Base-by-base conservation (phyloP, 37 sponge, comb jelly and placozoan species). In the Ianthella basta region DNA sequence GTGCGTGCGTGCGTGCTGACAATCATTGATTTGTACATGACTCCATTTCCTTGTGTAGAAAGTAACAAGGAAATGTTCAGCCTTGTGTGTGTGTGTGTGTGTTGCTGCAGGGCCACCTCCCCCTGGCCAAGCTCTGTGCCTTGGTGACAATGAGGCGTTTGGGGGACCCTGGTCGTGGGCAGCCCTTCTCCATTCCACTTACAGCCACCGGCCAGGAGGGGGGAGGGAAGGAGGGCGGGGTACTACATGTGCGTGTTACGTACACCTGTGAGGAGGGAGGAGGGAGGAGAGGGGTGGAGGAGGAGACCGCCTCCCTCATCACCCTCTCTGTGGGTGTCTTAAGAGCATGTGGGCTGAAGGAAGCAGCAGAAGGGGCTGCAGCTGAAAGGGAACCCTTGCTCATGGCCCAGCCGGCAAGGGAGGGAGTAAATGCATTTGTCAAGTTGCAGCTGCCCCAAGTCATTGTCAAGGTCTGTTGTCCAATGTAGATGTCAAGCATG, bases 101-200 rank as follows among this genome's bases (percentile, higher is more conserved):
- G 50, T 44, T 79, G 63, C 32, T 40, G 16, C 60, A 95, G 96
- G 87, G 94, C 14, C 39, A 21, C 55, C 89, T 95, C 14, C 91
- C 94, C 3, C 34, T 90, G 70, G 93, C 84, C 44, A 95, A 95
- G 84, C 77, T 95, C 60, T 87, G 87, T 90, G 91, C 96, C 29
- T 20, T 95, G 80, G 84, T 89, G 55, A 82, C 88, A n/a, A 92
- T 95, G 95, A 83, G 84, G 56, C 68, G 60, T 23, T 20, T 57
- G 18, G 38, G 35, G 4, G 53, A 27, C 5, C 54, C 81, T 5
- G 36, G 20, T 8, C 84, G 44, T 33, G 35, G 38, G 0, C 93
- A 90, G 40, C 34, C 82, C 35, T 90, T 88, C 83, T 35, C 84
- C 21, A 63, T 95, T 19, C 93, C 93, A n/a, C 59, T 95, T 24